Base-by-base conservation (phyloP, 2,113 vertebrate species). In the Microcebus ravelobensis region DNA sequence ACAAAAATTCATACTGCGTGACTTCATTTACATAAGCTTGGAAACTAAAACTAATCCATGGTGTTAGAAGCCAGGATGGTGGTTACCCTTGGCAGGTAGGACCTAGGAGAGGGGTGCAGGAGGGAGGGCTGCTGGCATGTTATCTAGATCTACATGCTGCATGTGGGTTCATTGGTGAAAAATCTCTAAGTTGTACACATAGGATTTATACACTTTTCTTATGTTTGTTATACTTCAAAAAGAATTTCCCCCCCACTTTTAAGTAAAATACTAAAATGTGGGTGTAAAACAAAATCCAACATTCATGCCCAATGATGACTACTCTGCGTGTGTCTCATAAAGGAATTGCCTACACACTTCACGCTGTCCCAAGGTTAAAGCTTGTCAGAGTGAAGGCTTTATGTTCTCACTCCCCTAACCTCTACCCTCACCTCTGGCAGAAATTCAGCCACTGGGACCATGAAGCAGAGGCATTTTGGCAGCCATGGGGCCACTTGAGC, bases 381-480 rank as follows among this genome's bases (percentile, higher is more conserved):
- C 20, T 31, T 34, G n/a, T 55, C 73, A 18, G 23, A 8, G 45
- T 10, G 5, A 18, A 48, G 8, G 23, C 27, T 84, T 34, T 70
- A 31, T 1, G 6, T 27, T 12, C 21, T 48, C 9, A 42, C 55
- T 48, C 21, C 61, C 27, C 45, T 4, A 1, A 15, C 8, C 17
- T 11, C 42, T 67, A 7, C 29, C 48, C 59, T 36, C n/a, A 45
- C 36, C 50, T 74, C 57, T 73, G 63, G 80, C 80, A 93, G 42
- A 92, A 88, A 80, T 50, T 87, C 59, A 74, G 73, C 42, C 45
- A 27, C 74, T 48, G 57, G 86, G 73, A 67, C 29, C 79, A 92
- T 74, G 68, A 93, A 93, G 39, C 50, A 77, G 68, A 81, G 57
- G 50, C 36, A 31, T 90, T 76, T 67, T 84, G 83, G 70, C 52